Base-by-base conservation (phyloP, 2,888 invertebrate species). In the Sphinx pinastri region DNA sequence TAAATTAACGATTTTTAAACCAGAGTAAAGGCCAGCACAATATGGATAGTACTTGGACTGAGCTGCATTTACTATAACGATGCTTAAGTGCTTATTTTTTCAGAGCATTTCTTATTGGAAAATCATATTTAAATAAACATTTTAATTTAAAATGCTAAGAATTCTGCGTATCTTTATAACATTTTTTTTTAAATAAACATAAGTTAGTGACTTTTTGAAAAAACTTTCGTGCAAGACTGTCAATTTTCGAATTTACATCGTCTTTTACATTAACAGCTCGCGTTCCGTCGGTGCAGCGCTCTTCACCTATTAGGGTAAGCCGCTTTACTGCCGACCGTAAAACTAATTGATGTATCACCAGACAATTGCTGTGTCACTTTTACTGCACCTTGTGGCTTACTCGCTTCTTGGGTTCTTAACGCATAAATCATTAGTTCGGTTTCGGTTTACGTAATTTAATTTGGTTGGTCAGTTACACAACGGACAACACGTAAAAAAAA, bases 301-400 rank as follows among this genome's bases (percentile, higher is more conserved):
- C 68, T 25, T 72, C 71, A 72, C 67, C 81, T 83, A 83, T 86
- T 84, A 83, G 80, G 75, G 80, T 77, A 75, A 77, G 80, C 80
- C 77, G 77, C 77, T 89, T 87, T 88, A 89, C 81, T 79, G 83
- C 79, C 72, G 71, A 71, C 82, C 76, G 82, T 90, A 87, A 88
- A 88, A 86, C 83, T 88, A 89, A 91, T 89, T 89, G 88, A 89
- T 86, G 86, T 84, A 84, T 88, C 82, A 81, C 81, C 77, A 77
- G 77, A 70, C 72, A 79, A 77, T 77, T 79, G 76, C 78, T 76
- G 76, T 80, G 79, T 81, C 79, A 76, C 78, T 83, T 86, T 87
- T 68, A 68, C 59, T 49, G 59, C 49, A 51, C 59, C 54, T 51
- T 59, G 31, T 59, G 58, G 49, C 58, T 51, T 31, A 51, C 54